phyloP scores from a whole-genome alignment of 1,140 invertebrate species.

The Ephestia elutella region DNA sequence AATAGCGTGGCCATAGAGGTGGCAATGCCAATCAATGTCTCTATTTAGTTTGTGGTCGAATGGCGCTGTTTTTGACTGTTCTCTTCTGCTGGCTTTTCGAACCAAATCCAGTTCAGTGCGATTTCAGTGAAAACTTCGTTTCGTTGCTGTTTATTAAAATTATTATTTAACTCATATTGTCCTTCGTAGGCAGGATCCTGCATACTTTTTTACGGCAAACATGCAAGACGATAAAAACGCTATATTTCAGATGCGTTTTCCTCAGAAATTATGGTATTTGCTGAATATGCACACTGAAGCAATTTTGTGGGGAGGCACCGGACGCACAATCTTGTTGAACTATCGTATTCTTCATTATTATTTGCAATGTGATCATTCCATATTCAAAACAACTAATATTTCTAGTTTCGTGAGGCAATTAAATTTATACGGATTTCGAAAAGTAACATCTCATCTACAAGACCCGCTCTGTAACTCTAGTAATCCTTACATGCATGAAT shows the following conservation, averaged over 20 bases:
- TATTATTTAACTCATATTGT: too few relatives aligned
- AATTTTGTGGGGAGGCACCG: slow-evolving; percentile 74
- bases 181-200: too few relatives aligned
- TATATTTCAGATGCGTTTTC: slow-evolving; percentile 75
- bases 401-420: slow-evolving; percentile 78
- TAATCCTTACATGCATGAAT: slow-evolving; percentile 77
- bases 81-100: too few relatives aligned
- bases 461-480: slow-evolving; percentile 74
- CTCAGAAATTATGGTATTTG: slow-evolving; percentile 78
- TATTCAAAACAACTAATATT: slow-evolving; percentile 78
- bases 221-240: slow-evolving; percentile 71
- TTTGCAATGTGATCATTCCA: slow-evolving; percentile 68
- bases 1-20: too few relatives aligned
- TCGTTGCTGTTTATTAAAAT: too few relatives aligned
- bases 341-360: slow-evolving; percentile 75
- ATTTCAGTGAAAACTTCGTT: too few relatives aligned
- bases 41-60: too few relatives aligned
- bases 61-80: slow-evolving; percentile 7
- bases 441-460: slow-evolving; percentile 76
- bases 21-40: too few relatives aligned
- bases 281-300: slow-evolving; percentile 74
- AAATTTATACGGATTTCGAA: slow-evolving; percentile 78
- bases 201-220: slow-evolving; percentile 13
- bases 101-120: too few relatives aligned
- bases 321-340: slow-evolving; percentile 74